These are phyloP conservation scores for Limonius californicus DNA, from an alignment of 1,140 invertebrate species.

Conservation along the genomic window DNA sequence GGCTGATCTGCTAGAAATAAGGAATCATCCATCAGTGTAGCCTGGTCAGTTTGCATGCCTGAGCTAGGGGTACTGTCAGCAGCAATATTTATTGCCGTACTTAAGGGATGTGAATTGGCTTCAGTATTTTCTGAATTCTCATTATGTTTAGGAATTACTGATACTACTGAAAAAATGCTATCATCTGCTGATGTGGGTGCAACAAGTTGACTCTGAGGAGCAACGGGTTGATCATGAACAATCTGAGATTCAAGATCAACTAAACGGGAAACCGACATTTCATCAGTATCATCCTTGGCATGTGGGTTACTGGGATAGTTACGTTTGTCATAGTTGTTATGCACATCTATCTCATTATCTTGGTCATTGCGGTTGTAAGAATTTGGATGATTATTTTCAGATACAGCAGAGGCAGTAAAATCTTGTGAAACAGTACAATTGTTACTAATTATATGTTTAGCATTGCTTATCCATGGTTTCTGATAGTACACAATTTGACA, in stretches of 20 bases:
- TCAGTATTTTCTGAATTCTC: too few relatives aligned
- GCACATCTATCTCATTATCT: conserved; percentile 30
- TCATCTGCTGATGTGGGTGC: not conserved
- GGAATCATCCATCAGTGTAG: too few relatives aligned
- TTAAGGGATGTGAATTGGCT: too few relatives aligned
- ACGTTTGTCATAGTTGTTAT: not conserved
- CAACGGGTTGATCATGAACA: not conserved
- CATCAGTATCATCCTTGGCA: conserved; percentile 18
- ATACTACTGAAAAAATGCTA: not conserved
- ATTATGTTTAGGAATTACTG: too few relatives aligned
- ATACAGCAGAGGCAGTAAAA: conserved; percentile 21
- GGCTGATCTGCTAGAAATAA: not conserved
- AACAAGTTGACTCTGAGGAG: not conserved
- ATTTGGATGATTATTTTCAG: not conserved
- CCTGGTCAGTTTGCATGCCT: too few relatives aligned
- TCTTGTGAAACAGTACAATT: conserved; percentile 44
- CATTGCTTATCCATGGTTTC: conserved; percentile 38
- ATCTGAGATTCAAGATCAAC: conserved; percentile 41
- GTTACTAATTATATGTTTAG: conserved; percentile 41
- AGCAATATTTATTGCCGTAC: too few relatives aligned
- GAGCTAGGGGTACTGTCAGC: too few relatives aligned
- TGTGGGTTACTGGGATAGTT: not conserved
- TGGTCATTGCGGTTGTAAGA: conserved; percentile 22
- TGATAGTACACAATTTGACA: conserved; percentile 41
- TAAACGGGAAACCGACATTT: conserved; percentile 21